Percentiles rank a stretch among this genome's conserved stretches.
Evolutionary conservation across 2,888 invertebrate genomes (phyloP).

Genomic region (Zhuqinia jingwanae): DNA sequence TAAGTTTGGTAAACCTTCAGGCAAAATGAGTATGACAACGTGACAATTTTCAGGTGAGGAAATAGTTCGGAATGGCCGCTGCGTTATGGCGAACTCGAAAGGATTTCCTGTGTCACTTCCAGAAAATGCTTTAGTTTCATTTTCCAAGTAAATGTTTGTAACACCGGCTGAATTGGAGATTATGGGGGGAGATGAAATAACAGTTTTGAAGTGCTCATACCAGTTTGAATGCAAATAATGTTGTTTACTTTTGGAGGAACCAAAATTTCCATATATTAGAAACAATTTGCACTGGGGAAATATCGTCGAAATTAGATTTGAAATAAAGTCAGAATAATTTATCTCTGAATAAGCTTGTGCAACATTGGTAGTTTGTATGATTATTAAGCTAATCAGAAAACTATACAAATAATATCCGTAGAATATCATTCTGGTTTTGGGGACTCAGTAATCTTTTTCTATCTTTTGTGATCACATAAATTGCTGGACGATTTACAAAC

Average conservation of each 20-base stretch:
- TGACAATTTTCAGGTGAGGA: slow-evolving; percentile 6
- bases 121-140: not conserved
- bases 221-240: not conserved
- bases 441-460: too few species aligned
- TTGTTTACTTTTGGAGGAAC: not conserved
- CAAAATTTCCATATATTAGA: slow-evolving; percentile 10
- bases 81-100: not conserved
- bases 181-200: not conserved
- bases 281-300: slow-evolving; percentile 13
- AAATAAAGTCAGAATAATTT: not conserved
- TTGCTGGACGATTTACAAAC: too few species aligned
- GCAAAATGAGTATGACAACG: slow-evolving; percentile 14
- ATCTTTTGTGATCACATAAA: too few species aligned
- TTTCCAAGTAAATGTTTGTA: not conserved
- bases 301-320: not conserved
- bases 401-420: too few species aligned
- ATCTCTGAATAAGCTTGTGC: too few species aligned
- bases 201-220: not conserved
- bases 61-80: slow-evolving; percentile 15
- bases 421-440: too few species aligned
- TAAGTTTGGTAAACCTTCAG: not conserved
- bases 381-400: too few species aligned
- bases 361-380: too few species aligned
- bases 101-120: not conserved
- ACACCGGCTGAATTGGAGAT: slow-evolving; percentile 43